These are phyloP conservation scores for Drosophila serrata DNA, from an alignment of 1,140 invertebrate genomes.

Conservation along the genomic window DNA sequence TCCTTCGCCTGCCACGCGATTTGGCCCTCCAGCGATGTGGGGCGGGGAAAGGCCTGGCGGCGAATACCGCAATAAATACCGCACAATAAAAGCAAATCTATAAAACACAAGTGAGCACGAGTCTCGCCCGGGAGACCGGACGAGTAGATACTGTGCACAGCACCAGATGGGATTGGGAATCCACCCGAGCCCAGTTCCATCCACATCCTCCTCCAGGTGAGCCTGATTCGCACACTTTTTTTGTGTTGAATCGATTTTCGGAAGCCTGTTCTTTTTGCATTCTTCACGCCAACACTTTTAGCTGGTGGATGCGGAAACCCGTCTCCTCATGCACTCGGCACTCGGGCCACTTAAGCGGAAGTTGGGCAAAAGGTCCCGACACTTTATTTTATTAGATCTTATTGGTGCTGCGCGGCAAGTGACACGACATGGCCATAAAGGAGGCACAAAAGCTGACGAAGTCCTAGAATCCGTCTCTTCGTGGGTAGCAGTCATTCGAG, in stretches of 20 bases:
- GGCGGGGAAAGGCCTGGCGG: conserved; percentile 28
- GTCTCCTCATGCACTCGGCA: conserved; percentile 34
- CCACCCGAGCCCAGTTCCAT: neutral
- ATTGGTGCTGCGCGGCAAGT: conserved; percentile 39
- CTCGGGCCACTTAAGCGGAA: conserved; percentile 16
- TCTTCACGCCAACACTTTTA: conserved; percentile 46
- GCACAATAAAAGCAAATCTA: conserved; percentile 72
- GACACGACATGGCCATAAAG: conserved; percentile 24
- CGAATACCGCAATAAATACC: conserved; percentile 74
- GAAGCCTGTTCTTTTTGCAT: conserved; percentile 54
- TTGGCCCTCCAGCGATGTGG: conserved; percentile 21
- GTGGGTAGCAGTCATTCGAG: conserved; percentile 6
- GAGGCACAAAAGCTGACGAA: conserved; percentile 15
- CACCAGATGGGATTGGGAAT: conserved; percentile 9
- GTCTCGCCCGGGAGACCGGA: neutral
- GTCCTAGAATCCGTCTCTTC: conserved; percentile 40
- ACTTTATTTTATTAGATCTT: conserved; percentile 77
- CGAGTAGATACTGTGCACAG: conserved; percentile 10
- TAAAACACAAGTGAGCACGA: conserved; percentile 43
- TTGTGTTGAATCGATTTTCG: conserved; percentile 38
- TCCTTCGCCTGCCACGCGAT: conserved; percentile 29
- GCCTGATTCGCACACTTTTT: conserved; percentile 8
- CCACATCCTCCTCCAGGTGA: conserved; percentile 5
- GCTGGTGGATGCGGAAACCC: neutral
- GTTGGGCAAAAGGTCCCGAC: conserved; percentile 54